These are phyloP conservation scores for Puntigrus tetrazona DNA, from an alignment of 2,113 vertebrate species.

Conservation along the genomic window DNA sequence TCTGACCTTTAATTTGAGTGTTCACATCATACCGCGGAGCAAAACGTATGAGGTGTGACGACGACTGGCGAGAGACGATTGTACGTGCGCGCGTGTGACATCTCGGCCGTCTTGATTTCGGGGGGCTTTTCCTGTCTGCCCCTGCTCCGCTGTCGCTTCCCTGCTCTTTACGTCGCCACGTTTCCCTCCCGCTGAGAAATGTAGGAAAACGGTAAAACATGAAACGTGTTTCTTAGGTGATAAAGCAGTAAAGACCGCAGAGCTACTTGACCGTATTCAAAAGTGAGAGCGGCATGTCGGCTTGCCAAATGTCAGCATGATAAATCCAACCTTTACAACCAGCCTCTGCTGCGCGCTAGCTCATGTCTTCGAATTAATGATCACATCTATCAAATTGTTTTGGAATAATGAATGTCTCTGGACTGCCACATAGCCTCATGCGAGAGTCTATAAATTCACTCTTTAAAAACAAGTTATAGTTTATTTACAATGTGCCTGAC, in stretches of 20 bases:
- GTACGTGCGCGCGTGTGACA: conserved; percentile 38
- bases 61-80: conserved; percentile 58
- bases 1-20: conserved; percentile 74
- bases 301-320: conserved; percentile 80
- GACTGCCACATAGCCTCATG: conserved; percentile 64
- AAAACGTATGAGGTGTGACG: conserved; percentile 46
- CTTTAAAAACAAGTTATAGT: conserved; percentile 69
- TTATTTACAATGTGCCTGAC: conserved; percentile 56
- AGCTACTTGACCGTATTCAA: conserved; percentile 64
- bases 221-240: conserved; percentile 11
- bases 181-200: conserved; percentile 4
- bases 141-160: conserved; percentile 56
- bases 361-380: conserved; percentile 75
- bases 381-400: conserved; percentile 77
- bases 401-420: conserved; percentile 73
- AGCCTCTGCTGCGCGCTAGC: conserved; percentile 64
- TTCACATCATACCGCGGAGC: conserved; percentile 61
- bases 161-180: conserved; percentile 57
- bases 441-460: conserved; percentile 72
- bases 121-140: conserved; percentile 53
- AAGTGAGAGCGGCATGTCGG: conserved; percentile 52
- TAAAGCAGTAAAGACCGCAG: conserved; percentile 55
- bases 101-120: conserved; percentile 52
- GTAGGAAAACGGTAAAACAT: conserved; percentile 29
- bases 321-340: conserved; percentile 81